phyloP scores from a whole-genome alignment of 1,140 invertebrate species.

The Tetramorium alpestre region DNA sequence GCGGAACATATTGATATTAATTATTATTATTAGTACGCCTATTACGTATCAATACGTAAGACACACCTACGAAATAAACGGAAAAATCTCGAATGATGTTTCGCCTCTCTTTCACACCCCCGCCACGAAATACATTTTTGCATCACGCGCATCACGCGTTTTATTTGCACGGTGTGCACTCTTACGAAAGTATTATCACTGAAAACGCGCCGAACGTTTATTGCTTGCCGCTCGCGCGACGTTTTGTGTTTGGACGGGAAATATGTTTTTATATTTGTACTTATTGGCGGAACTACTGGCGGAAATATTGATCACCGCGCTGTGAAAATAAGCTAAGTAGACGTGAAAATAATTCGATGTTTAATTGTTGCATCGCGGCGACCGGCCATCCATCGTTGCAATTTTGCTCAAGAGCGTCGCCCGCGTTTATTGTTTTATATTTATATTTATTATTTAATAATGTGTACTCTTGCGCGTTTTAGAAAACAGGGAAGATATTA shows the following conservation, averaged over 20 bases:
- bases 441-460: conserved; percentile 45
- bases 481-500: background rate
- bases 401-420: conserved; percentile 16
- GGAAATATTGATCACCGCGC: conserved; percentile 45
- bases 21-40: conserved; percentile 59
- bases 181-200: conserved; percentile 56
- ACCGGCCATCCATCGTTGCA: background rate
- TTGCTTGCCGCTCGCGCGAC: conserved; percentile 17
- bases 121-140: conserved; percentile 5
- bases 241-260: conserved; percentile 51
- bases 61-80: conserved; percentile 80
- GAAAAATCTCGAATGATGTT: conserved; percentile 64
- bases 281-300: conserved; percentile 26
- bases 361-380: conserved; percentile 52
- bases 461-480: conserved; percentile 10
- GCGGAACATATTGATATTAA: conserved; percentile 66
- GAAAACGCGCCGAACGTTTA: conserved; percentile 51
- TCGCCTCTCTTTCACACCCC: conserved; percentile 30
- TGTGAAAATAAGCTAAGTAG: conserved; percentile 56
- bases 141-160: conserved; percentile 9
- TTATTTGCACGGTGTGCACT: background rate
- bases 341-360: conserved; percentile 57
- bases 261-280: conserved; percentile 64
- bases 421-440: background rate
- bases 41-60: conserved; percentile 65